Evolutionary conservation across 2,797 vertebrate genomes (phyloP), one percentile per base, ranked within the genome.

Genomic region (Cottoperca gobio): DNA sequence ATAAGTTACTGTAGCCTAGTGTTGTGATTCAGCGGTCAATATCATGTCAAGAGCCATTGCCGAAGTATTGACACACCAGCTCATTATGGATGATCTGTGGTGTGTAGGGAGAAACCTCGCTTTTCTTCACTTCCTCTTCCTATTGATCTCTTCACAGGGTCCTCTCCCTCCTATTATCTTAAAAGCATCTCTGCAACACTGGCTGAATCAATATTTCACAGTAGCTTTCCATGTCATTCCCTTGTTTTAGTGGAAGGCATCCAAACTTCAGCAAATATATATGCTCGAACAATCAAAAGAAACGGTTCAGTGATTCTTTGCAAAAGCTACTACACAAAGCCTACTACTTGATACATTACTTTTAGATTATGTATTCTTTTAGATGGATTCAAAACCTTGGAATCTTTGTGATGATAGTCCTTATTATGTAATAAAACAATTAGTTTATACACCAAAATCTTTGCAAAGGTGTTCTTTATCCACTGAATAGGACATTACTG

Each of bases 171-270:
- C 91, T 94, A 94, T 93, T 93, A 93, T 92, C 93, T 94, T 93
- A 93, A 93, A 93, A 93, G 91, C 91, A 92, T 93, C 86, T 89
- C 89, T 86, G 89, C 92, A 93, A 91, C 93, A 92, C 88, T 85
- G 88, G 50, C 70, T 86, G 60, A 73, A 90, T 94, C 92, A 82
- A 94, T 94, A 91, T 82, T 84, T 93, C 87, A 90, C 88, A 83
- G 91, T 73, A 84, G 79, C 86, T 89, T 84, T 85, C 76, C 68
- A 79, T 89, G 88, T 89, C 86, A 83, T 86, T 86, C 64, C 35
- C 40, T 75, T 89, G 77, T 87, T 91, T 89, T 61, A 64, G 81
- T 45, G 60, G 77, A 81, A 79, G 65, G 46, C 76, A 71, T 76
- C 64, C 69, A 49, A 79, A 89, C 52, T 75, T 84, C 50, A 66